Percentiles rank a stretch among this genome's conserved stretches.
Evolutionary conservation across 2,888 invertebrate genomes (phyloP).

Genomic region (Trichogramma dendrolimi): DNA sequence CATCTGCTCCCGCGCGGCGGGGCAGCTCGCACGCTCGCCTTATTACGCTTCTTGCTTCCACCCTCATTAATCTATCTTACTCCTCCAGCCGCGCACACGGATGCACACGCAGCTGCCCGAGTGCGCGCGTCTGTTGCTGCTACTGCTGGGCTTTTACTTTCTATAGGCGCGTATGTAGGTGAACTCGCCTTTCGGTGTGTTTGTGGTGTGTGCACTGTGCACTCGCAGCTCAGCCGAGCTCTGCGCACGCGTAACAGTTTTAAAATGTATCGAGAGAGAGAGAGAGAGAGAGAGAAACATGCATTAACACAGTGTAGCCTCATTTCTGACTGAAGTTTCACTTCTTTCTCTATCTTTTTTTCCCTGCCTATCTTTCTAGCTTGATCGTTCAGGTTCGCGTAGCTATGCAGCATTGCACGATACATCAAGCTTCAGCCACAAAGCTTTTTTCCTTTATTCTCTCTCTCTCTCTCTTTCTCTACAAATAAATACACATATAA

Average conservation of each 20-base stretch:
- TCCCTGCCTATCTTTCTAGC: not conserved
- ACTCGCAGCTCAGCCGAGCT: too few species aligned
- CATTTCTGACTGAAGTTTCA: not conserved
- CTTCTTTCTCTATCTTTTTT: constrained; percentile 10
- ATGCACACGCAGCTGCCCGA: not conserved
- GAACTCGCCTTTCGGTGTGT: too few species aligned
- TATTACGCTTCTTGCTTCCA: constrained; percentile 14
- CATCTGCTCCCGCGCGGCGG: not conserved
- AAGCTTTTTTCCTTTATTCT: not conserved
- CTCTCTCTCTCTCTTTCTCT: not conserved
- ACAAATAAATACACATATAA: too few species aligned
- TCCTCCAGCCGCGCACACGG: not conserved
- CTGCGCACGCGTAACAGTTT: too few species aligned
- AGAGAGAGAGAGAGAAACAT: not conserved
- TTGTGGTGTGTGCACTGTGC: too few species aligned
- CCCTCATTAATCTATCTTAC: constrained; percentile 19
- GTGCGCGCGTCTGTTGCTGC: not conserved
- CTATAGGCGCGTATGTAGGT: too few species aligned
- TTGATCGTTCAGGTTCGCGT: constrained; percentile 5
- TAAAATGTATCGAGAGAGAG: not conserved
- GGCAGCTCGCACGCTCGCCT: constrained; percentile 5
- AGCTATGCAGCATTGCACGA: not conserved
- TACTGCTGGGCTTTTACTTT: too few species aligned
- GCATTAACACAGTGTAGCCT: not conserved
- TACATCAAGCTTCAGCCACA: not conserved